Percentiles rank a stretch among this genome's conserved stretches.
Conservation (phyloP, 2,113 vertebrate genomes). For the Dermatemys mawii region DNA sequence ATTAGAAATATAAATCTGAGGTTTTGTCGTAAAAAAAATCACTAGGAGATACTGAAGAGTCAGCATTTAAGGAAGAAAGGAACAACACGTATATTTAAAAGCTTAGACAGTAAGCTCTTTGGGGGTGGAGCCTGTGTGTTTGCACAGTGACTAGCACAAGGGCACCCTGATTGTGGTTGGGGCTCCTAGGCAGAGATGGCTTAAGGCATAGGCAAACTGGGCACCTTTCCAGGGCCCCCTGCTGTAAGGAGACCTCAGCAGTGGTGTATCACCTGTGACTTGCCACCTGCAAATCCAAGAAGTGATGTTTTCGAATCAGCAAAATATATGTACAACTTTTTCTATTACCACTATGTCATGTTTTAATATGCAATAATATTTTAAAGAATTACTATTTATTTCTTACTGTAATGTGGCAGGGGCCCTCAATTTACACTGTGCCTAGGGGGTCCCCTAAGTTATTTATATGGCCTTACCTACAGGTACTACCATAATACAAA, state of each 20-base stretch:
- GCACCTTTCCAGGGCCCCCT: not conserved
- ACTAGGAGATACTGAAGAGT: not conserved
- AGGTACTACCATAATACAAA: not conserved
- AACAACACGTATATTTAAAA: not conserved
- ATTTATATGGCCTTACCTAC: not conserved
- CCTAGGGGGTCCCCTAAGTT: not conserved
- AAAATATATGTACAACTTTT: not conserved
- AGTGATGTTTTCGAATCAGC: not conserved
- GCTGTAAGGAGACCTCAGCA: not conserved
- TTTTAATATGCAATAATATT: not conserved
- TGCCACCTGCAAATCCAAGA: not conserved
- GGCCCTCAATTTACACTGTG: not conserved
- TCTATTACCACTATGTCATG: not conserved
- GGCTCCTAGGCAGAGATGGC: too few relatives aligned
- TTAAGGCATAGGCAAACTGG: not conserved
- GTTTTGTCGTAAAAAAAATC: not conserved
- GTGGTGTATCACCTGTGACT: not conserved
- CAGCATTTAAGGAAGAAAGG: not conserved
- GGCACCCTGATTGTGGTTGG: not conserved
- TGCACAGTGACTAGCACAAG: not conserved
- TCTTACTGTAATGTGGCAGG: not conserved
- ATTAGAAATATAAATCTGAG: not conserved
- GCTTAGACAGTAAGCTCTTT: not conserved
- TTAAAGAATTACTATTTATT: not conserved
- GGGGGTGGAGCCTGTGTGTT: not conserved